phyloP scores from a whole-genome alignment of 2,888 invertebrate species.

The Dynastes grantii region DNA sequence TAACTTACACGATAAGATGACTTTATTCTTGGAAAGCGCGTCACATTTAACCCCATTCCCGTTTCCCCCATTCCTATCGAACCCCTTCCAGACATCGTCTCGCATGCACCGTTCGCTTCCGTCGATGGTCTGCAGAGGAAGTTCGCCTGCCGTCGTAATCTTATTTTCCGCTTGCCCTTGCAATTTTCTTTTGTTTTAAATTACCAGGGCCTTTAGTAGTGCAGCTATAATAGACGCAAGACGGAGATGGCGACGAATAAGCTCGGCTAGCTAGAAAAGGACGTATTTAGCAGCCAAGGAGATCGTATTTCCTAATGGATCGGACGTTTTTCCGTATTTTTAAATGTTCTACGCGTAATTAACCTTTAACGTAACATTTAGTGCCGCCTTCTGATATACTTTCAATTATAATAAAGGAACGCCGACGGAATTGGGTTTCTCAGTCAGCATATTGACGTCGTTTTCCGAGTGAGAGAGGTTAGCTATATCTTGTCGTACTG shows the following conservation, averaged over 20 bases:
- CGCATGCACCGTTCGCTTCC: background rate
- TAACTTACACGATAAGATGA: conserved; percentile 26
- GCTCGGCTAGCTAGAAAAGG: background rate
- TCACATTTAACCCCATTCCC: conserved; percentile 13
- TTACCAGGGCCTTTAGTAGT: conserved; percentile 51
- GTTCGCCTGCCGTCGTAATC: conserved; percentile 53
- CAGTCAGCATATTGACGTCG: conserved; percentile 27
- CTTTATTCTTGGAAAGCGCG: conserved; percentile 27
- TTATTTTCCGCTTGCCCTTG: conserved; percentile 58
- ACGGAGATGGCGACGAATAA: background rate
- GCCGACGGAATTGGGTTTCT: background rate
- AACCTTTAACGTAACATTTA: conserved; percentile 41
- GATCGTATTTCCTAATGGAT: conserved; percentile 46
- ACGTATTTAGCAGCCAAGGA: background rate
- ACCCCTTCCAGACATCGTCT: background rate
- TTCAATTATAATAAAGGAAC: conserved; percentile 37
- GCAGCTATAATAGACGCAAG: conserved; percentile 36
- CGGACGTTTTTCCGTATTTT: conserved; percentile 44
- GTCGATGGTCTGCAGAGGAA: background rate
- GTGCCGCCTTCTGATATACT: conserved; percentile 38
- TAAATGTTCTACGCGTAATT: conserved; percentile 45
- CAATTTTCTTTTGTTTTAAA: conserved; percentile 60
- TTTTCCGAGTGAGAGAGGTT: background rate
- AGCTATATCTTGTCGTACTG: background rate
- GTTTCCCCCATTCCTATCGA: background rate